Evolutionary conservation across 2,113 vertebrate genomes (phyloP), one percentile per base, ranked within the genome.

Genomic region (Helogale parvula): DNA sequence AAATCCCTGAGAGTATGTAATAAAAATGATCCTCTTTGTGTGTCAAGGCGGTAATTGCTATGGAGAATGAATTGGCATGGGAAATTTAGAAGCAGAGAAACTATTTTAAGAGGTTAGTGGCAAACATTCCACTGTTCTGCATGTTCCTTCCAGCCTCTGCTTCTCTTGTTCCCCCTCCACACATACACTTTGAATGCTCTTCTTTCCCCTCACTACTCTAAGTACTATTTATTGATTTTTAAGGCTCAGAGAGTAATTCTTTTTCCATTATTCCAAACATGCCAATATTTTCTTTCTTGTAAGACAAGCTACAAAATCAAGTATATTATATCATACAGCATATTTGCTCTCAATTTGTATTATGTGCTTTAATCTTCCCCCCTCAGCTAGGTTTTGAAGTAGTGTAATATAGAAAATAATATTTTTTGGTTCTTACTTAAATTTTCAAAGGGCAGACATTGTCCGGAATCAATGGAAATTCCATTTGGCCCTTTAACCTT

Each of bases 391-490:
- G 15, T 76, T 88, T 96, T 71, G 21, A 68, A 66, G 41, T n/a
- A 19, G 35, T 4, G 2, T 27, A 13, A 82, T 47, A 1, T 8
- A 66, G 45, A 38, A 93, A 76, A n/a, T 60, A 69, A 63, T 83
- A 79, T 41, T 74, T 94, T 50, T 52, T 60, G 57, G 6, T 38
- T 84, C 52, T 65, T 94, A 82, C 63, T 93, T 63, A 69, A 65
- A 86, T 54, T 66, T 96, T 89, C 52, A 83, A 97, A 96, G 79
- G n/a, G 29, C 16, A 94, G 35, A 21, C 47, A 38, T 87, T 35
- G 25, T 79, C 47, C 41, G 77, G 27, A 97, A 93, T 97, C 81
- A 86, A 85, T 86, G 52, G 80, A 93, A 93, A 89, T 68, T 93
- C 47, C 38, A 87, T 86, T 91, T 89, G 41, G 5, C 13, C 35